Percentiles rank a stretch among this genome's conserved stretches.
These are phyloP conservation scores for Cinara cedri DNA, from an alignment of 2,888 invertebrate genomes.

Conservation along the genomic window DNA sequence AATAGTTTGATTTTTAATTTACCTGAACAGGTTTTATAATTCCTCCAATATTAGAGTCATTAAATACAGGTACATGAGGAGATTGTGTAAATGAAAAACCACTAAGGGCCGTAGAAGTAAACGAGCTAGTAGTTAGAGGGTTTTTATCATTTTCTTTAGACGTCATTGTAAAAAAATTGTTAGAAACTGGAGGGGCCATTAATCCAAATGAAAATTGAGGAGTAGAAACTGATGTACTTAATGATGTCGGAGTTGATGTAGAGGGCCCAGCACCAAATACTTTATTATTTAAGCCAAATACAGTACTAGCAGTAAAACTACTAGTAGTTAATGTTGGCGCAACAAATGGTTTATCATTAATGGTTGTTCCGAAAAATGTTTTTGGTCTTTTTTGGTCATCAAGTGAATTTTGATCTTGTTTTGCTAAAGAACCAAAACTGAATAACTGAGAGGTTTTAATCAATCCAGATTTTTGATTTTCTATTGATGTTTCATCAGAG, in stretches of 20 bases:
- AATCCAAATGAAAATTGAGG: slow-evolving; percentile 49
- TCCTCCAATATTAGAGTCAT: slow-evolving; percentile 4
- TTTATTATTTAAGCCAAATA: slow-evolving; percentile 49
- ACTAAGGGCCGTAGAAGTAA: slow-evolving; percentile 57
- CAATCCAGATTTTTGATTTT: slow-evolving; percentile 16
- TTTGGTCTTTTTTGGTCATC: slow-evolving; percentile 22
- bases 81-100: slow-evolving; percentile 63
- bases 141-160: slow-evolving; percentile 19
- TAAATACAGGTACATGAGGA: slow-evolving; percentile 27
- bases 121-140: slow-evolving; percentile 8
- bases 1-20: background rate
- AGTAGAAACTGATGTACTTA: slow-evolving; percentile 1
- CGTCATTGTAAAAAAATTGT: slow-evolving; percentile 21
- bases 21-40: slow-evolving; percentile 15
- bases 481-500: slow-evolving; percentile 20
- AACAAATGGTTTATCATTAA: slow-evolving; percentile 21
- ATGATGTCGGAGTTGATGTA: slow-evolving; percentile 52
- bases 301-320: slow-evolving; percentile 32
- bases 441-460: slow-evolving; percentile 36
- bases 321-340: slow-evolving; percentile 8
- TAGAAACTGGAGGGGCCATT: slow-evolving; percentile 2
- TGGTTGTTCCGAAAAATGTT: slow-evolving; percentile 44
- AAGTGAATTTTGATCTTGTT: slow-evolving; percentile 12
- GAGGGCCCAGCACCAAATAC: slow-evolving; percentile 38
- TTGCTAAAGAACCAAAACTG: slow-evolving; percentile 38